Percentiles rank a stretch among this genome's conserved stretches.
Evolutionary conservation across 2,797 vertebrate genomes (phyloP).

Genomic region (Chaetodon trifasciatus): DNA sequence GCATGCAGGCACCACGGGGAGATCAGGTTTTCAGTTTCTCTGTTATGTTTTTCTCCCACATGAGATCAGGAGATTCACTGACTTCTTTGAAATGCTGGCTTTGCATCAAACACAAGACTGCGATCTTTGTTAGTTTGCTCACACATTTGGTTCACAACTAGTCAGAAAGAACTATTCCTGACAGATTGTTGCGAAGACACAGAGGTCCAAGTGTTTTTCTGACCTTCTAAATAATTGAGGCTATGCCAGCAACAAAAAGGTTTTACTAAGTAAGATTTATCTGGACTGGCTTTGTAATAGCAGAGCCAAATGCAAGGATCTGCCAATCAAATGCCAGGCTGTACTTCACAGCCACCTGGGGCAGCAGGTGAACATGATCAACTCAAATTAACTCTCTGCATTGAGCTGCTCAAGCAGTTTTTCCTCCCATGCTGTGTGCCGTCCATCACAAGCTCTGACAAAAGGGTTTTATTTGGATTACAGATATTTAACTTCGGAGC

Average conservation of each 20-base stretch:
- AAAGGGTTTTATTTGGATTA: not conserved
- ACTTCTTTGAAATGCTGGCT: conserved; percentile 20
- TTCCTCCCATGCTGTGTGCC: not conserved
- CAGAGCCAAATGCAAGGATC: not conserved
- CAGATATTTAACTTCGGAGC: not conserved
- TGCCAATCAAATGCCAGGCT: not conserved
- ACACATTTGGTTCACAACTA: not conserved
- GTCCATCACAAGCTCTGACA: not conserved
- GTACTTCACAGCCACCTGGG: no score
- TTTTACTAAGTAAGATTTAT: not conserved
- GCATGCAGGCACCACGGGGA: conserved; percentile 48
- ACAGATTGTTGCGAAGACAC: not conserved
- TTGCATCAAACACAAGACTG: conserved; percentile 15
- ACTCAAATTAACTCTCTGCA: not conserved
- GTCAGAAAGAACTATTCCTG: not conserved
- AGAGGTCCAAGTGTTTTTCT: not conserved
- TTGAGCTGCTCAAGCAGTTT: no score
- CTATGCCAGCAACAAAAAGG: not conserved
- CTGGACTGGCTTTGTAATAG: not conserved
- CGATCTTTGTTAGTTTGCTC: conserved; percentile 9
- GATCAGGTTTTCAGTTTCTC: conserved; percentile 35
- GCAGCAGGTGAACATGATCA: not conserved
- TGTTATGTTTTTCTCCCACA: conserved; percentile 39
- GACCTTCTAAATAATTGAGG: not conserved
- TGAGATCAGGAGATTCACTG: conserved; percentile 13